phyloP scores from a whole-genome alignment of 2,888 invertebrate species.

The Drosophila peninsularis region DNA sequence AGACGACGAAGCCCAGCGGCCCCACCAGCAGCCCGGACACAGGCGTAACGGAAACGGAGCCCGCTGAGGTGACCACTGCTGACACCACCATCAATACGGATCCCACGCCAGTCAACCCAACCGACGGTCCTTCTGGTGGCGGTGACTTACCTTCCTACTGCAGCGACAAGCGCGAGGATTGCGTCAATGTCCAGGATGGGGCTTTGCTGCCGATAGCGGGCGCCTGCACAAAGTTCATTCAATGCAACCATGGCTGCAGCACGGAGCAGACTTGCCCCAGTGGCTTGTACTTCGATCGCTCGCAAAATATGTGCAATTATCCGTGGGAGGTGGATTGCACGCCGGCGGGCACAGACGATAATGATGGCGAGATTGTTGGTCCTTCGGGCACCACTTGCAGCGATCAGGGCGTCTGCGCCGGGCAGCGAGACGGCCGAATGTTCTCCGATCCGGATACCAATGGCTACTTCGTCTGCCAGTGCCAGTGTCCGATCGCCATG shows the following conservation, averaged over 20 bases:
- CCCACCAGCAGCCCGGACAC: background rate
- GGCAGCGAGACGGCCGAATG: constrained; percentile 39
- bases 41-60: background rate
- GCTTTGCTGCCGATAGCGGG: constrained; percentile 35
- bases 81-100: constrained; percentile 17
- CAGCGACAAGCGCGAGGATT: constrained; percentile 32
- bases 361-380: constrained; percentile 35
- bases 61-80: constrained; percentile 16
- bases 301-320: constrained; percentile 54
- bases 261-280: constrained; percentile 61
- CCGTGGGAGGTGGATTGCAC: constrained; percentile 66
- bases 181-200: constrained; percentile 28
- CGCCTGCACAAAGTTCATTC: constrained; percentile 62
- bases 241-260: constrained; percentile 58
- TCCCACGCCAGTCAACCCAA: background rate
- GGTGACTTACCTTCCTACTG: constrained; percentile 40
- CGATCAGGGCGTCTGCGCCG: constrained; percentile 40
- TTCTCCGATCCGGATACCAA: constrained; percentile 46
- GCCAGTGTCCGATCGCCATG: constrained; percentile 64
- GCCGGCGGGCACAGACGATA: constrained; percentile 5
- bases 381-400: constrained; percentile 66
- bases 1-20: background rate
- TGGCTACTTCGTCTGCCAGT: constrained; percentile 62
- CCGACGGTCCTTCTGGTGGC: constrained; percentile 1
- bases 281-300: constrained; percentile 65